These are phyloP conservation scores for Platycnemis pennipes DNA, from an alignment of 2,888 invertebrate species.

Conservation along the genomic window DNA sequence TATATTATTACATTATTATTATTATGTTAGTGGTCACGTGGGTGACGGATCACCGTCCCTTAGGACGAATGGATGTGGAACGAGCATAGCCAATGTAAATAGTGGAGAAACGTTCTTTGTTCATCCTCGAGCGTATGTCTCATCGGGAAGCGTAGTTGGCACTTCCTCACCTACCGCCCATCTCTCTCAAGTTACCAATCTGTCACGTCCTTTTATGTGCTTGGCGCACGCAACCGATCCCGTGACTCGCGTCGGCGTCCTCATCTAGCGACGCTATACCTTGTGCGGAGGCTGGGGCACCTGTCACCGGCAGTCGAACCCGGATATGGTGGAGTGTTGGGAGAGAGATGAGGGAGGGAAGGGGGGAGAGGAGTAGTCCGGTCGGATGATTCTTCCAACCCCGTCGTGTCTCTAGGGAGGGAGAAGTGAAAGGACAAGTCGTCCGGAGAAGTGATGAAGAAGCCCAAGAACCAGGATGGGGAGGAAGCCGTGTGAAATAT, in stretches of 20 bases:
- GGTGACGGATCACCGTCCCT: no score
- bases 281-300: not conserved
- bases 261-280: not conserved
- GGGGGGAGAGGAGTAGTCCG: not conserved
- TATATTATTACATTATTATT: no score
- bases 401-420: not conserved
- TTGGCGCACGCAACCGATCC: not conserved
- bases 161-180: not conserved
- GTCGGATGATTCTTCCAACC: no score
- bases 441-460: not conserved
- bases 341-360: not conserved
- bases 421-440: not conserved
- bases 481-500: not conserved
- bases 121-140: no score
- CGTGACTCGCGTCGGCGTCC: not conserved
- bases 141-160: no score
- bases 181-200: not conserved
- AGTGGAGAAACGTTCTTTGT: no score
- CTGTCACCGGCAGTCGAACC: conserved; percentile 51
- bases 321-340: not conserved
- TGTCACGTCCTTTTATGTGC: not conserved
- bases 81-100: no score
- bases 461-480: not conserved
- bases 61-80: no score
- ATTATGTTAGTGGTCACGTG: no score